These are phyloP conservation scores for Ferrisia virgata DNA, from an alignment of 2,888 invertebrate genomes.

Conservation along the genomic window DNA sequence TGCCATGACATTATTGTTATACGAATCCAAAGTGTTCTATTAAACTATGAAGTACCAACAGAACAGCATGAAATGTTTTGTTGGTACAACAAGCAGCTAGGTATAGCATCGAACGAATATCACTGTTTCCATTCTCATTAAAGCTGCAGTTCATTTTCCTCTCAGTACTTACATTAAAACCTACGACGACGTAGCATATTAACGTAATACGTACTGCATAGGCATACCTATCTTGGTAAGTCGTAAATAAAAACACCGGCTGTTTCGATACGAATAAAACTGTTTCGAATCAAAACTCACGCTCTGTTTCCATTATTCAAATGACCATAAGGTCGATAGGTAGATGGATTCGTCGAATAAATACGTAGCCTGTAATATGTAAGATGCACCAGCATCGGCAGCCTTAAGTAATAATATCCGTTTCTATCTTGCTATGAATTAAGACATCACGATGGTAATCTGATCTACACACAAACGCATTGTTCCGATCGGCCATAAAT, in stretches of 20 bases:
- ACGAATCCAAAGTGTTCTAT: not conserved
- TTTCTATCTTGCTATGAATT: not conserved
- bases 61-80: not conserved
- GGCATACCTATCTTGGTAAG: not conserved
- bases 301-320: slow-evolving; percentile 6
- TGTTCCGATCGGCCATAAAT: not conserved
- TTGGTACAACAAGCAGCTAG: not conserved
- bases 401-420: not conserved
- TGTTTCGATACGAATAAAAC: not conserved
- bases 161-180: not conserved
- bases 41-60: not conserved
- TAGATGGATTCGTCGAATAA: not conserved
- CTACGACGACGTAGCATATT: too few species aligned
- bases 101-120: not conserved
- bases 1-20: slow-evolving; percentile 11
- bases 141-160: not conserved
- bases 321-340: not conserved
- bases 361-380: not conserved
- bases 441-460: slow-evolving; percentile 21
- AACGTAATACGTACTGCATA: not conserved
- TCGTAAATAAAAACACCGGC: slow-evolving; percentile 26
- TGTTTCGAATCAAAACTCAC: slow-evolving; percentile 12
- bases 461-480: not conserved
- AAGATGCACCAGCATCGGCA: not conserved
- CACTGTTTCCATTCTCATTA: slow-evolving; percentile 9